These are phyloP conservation scores for Phyllotreta striolata DNA, from an alignment of 2,888 invertebrate genomes.

Conservation along the genomic window DNA sequence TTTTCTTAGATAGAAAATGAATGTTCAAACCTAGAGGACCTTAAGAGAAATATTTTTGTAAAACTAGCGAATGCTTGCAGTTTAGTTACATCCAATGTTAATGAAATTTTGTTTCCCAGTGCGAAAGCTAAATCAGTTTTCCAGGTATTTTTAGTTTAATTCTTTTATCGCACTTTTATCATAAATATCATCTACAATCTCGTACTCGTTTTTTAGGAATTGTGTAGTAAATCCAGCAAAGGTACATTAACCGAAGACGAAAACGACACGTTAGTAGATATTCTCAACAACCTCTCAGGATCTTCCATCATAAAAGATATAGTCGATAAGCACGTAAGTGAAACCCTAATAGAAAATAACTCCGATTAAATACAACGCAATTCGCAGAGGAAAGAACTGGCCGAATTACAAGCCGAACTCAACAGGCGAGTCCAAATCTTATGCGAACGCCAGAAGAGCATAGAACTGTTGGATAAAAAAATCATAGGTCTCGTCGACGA, in stretches of 20 bases:
- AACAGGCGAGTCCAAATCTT: slow-evolving; percentile 69
- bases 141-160: slow-evolving; percentile 54
- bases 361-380: slow-evolving; percentile 9
- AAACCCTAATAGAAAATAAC: neutral
- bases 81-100: slow-evolving; percentile 54
- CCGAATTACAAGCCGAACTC: slow-evolving; percentile 74
- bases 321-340: slow-evolving; percentile 76
- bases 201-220: slow-evolving; percentile 18
- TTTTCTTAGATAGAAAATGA: slow-evolving; percentile 72
- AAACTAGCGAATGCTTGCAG: slow-evolving; percentile 55
- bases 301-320: slow-evolving; percentile 74
- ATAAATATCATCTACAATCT: neutral
- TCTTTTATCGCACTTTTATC: slow-evolving; percentile 23
- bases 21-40: slow-evolving; percentile 67
- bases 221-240: slow-evolving; percentile 39
- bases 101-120: slow-evolving; percentile 56
- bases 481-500: slow-evolving; percentile 72
- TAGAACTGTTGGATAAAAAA: slow-evolving; percentile 75
- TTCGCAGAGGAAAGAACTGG: slow-evolving; percentile 74
- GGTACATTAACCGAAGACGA: slow-evolving; percentile 67
- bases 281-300: slow-evolving; percentile 72
- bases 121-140: slow-evolving; percentile 53
- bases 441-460: slow-evolving; percentile 70
- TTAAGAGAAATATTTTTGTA: slow-evolving; percentile 52
- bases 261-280: slow-evolving; percentile 69